Percentiles rank a stretch among this genome's conserved stretches.
These are phyloP conservation scores for Synergus gifuensis DNA, from an alignment of 2,888 invertebrate genomes.

Conservation along the genomic window DNA sequence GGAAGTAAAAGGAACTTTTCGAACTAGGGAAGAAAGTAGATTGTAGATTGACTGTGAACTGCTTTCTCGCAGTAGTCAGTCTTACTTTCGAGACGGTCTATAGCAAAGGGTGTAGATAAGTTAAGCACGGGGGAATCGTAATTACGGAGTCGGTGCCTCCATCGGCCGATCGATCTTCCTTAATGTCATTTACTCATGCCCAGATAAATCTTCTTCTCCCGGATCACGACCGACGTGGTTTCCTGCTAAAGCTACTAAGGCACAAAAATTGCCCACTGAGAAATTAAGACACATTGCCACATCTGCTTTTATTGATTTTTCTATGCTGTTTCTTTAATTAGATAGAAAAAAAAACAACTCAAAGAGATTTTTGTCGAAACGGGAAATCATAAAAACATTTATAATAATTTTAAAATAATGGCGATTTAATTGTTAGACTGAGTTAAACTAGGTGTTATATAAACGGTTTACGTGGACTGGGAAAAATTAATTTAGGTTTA, in stretches of 20 bases:
- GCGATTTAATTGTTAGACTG: too few relatives aligned
- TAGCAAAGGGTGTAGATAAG: conserved; percentile 34
- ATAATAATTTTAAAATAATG: too few relatives aligned
- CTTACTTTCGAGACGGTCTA: neutral
- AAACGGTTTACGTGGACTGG: neutral
- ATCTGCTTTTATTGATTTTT: neutral
- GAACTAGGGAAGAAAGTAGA: neutral
- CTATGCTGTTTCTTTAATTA: neutral
- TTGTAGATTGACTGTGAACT: neutral
- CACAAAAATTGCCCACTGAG: conserved; percentile 20
- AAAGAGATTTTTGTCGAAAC: too few relatives aligned
- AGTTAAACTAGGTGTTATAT: neutral
- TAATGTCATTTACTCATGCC: conserved; percentile 55
- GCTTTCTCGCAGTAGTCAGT: conserved; percentile 39
- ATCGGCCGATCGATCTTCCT: conserved; percentile 60
- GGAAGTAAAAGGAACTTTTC: neutral
- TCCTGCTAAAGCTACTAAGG: neutral
- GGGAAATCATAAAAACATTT: too few relatives aligned
- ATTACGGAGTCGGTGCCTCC: conserved; percentile 53
- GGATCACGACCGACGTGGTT: conserved; percentile 29
- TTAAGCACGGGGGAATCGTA: conserved; percentile 38
- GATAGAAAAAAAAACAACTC: neutral
- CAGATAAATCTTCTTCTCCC: conserved; percentile 54
- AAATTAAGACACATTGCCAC: conserved; percentile 16
- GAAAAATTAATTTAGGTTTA: neutral